Percentiles rank a stretch among this genome's conserved stretches.
Evolutionary conservation across 2,113 vertebrate species (phyloP).

Genomic region (Lycaon pictus): DNA sequence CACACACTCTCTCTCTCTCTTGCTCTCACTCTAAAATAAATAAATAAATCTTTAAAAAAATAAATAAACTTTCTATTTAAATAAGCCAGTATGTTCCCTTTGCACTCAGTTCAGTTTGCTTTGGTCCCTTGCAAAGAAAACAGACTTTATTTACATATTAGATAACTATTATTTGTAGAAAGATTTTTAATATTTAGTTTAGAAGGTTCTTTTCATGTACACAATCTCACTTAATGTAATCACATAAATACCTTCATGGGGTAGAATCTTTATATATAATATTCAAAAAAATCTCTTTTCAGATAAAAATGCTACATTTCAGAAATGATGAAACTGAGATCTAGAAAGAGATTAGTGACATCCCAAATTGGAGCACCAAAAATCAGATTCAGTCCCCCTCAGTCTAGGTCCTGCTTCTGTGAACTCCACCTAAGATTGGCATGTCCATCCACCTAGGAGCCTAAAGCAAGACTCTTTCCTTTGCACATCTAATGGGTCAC

Average conservation of each 20-base stretch:
- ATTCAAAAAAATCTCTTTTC: conserved; percentile 28
- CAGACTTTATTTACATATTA: not conserved
- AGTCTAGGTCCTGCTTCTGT: not conserved
- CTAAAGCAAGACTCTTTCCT: not conserved
- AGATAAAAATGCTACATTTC: not conserved
- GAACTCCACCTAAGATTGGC: not conserved
- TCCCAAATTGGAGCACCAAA: not conserved
- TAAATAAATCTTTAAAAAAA: not conserved
- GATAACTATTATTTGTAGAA: conserved; percentile 13
- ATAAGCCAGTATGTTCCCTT: not conserved
- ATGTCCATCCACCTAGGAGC: rapidly evolving
- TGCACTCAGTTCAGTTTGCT: not conserved
- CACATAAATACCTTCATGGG: not conserved
- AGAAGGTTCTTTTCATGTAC: conserved; percentile 2
- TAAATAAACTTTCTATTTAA: not conserved
- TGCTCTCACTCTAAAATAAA: not conserved
- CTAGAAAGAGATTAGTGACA: not conserved
- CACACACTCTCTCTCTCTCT: no score
- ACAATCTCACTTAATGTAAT: not conserved
- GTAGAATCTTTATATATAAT: not conserved
- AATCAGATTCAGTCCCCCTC: not conserved
- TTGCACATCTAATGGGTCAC: no score
- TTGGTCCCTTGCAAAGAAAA: conserved; percentile 27
- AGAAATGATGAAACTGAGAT: not conserved
- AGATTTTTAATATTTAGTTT: conserved; percentile 10